Percentiles rank a stretch among this genome's conserved stretches.
Evolutionary conservation across 2,113 vertebrate genomes (phyloP).

Genomic region (Plotosus lineatus): DNA sequence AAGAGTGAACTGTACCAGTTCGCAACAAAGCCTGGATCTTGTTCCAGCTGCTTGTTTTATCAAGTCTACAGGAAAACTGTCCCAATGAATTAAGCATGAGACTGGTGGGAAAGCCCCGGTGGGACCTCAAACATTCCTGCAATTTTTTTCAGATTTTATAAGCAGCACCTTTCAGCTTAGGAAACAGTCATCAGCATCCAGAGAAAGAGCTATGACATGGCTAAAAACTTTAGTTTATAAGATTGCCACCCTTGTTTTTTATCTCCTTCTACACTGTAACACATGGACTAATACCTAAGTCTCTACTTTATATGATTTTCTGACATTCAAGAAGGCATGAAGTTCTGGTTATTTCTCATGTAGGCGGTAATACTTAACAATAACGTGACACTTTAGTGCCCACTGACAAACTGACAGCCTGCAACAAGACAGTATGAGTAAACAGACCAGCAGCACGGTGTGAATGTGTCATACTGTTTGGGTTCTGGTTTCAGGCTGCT

Average conservation of each 20-base stretch:
- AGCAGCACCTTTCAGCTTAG: slow-evolving; percentile 34
- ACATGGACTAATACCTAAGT: background rate
- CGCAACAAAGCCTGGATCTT: slow-evolving; percentile 21
- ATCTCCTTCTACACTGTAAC: background rate
- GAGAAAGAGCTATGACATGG: slow-evolving; percentile 4
- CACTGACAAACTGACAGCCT: slow-evolving; percentile 5
- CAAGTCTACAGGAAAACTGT: slow-evolving; percentile 39
- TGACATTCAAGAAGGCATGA: background rate
- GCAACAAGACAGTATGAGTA: slow-evolving; percentile 41
- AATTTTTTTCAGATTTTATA: slow-evolving; percentile 43
- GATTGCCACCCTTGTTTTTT: background rate
- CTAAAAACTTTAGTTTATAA: slow-evolving; percentile 15
- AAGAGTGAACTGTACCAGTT: too few species aligned
- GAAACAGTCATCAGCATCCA: slow-evolving; percentile 12
- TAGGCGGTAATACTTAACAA: background rate
- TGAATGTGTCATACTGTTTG: slow-evolving; percentile 47
- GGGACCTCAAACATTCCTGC: slow-evolving; percentile 53
- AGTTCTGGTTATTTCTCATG: background rate
- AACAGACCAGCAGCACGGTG: slow-evolving; percentile 27
- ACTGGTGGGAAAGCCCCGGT: slow-evolving; percentile 48
- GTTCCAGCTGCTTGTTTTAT: slow-evolving; percentile 34
- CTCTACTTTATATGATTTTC: background rate
- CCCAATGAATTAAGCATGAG: slow-evolving; percentile 52
- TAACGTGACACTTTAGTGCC: background rate
- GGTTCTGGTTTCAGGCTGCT: slow-evolving; percentile 30